Base-by-base conservation (phyloP, 1,140 invertebrate genomes). In the Ooceraea biroi region DNA sequence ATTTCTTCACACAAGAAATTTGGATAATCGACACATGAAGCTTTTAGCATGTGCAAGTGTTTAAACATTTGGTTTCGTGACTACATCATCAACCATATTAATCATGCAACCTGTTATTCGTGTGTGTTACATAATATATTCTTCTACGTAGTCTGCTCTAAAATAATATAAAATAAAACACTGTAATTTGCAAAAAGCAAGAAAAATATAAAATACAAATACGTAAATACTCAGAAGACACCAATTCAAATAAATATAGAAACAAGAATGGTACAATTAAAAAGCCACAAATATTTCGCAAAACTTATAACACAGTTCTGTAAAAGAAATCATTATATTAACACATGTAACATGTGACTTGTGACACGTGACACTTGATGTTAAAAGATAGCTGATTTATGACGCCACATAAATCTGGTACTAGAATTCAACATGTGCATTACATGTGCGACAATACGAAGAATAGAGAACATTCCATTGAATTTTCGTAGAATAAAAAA, bases 131-230 rank as follows among this genome's bases (percentile, higher is more conserved):
- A 3, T 27, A 25, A 1, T 41, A 58, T 0, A 25, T 65, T 58
- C 11, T 25, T 3, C 17, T 25, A 65, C 30, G n/a, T 41, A 61
- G 14, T 71, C 7, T 48, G 3, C 12, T 25, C 0, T 65, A 5
- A 30, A 63, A 63, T 17, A 36, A 76, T 14, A 12, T 19, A 30
- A 48, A 74, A 76, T 48, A 36, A 76, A 76, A 65, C 3, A 5
- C 27, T 17, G 11, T 25, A 61, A 50, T 74, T 14, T 48, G n/a
- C 46, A 65, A 1, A 5, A 19, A 50, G 30, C 7, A 0, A 4
- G 10, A 27, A 27, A 14, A 14, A 36, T 17, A 14, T 7, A 65
- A 66, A 19, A n/a, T n/a, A 41, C 30, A 17, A 48, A 2, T 14
- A 17, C 11, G 11, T 19, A 17, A 36, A 36, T 50, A 48, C 36